Evolutionary conservation across 2,797 vertebrate species (phyloP).

Genomic region (Anableps anableps): DNA sequence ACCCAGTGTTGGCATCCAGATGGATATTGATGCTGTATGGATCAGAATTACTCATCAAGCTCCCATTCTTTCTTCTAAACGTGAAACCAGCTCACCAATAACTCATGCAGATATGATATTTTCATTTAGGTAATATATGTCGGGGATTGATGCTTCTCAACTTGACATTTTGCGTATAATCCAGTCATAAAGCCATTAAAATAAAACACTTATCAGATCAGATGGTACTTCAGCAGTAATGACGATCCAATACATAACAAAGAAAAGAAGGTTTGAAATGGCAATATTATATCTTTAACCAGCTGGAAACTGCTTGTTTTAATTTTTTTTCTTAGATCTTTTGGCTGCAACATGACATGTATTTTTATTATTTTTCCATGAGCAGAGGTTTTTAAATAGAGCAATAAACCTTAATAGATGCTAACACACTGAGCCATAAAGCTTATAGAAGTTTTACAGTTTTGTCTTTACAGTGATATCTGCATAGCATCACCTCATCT

Average conservation of each 20-base stretch:
- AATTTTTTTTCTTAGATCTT: background rate
- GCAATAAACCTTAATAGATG: background rate
- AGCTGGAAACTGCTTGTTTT: background rate
- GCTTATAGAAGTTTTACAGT: background rate
- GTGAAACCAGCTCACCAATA: slow-evolving; percentile 52
- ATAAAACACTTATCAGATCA: slow-evolving; percentile 32
- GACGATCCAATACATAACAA: slow-evolving; percentile 23
- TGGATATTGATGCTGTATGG: background rate
- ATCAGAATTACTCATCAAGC: slow-evolving; percentile 34
- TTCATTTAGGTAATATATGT: slow-evolving; percentile 68
- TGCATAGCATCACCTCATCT: slow-evolving; percentile 17
- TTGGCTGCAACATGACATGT: background rate
- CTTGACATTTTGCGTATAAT: slow-evolving; percentile 33
- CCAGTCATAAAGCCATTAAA: slow-evolving; percentile 50
- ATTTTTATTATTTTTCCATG: background rate
- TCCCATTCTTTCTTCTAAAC: slow-evolving; percentile 25
- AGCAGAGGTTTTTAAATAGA: background rate
- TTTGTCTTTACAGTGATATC: background rate
- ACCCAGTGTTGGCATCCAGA: background rate
- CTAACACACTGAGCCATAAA: background rate
- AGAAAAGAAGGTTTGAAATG: background rate
- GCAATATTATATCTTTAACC: background rate
- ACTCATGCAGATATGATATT: slow-evolving; percentile 80
- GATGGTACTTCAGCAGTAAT: slow-evolving; percentile 18
- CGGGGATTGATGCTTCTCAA: slow-evolving; percentile 41